Base-by-base conservation (phyloP, 2,797 vertebrate genomes). In the Gymnothorax javanicus region DNA sequence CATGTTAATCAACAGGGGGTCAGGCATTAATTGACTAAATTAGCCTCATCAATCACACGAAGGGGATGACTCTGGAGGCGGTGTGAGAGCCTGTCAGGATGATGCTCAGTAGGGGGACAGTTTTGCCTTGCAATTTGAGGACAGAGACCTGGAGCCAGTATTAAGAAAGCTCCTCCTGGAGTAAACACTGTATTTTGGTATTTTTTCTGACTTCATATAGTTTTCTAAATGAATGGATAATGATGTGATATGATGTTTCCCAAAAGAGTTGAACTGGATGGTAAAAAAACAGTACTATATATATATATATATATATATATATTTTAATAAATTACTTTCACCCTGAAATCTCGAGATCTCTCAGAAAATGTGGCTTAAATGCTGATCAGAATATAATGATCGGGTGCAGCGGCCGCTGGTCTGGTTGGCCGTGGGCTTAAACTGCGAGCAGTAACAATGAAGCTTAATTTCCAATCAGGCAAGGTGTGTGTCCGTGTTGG, bases 11-110 rank as follows among this genome's bases (percentile, higher is more conserved):
- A 95, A 95, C 94, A 93, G 94, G 95, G 95, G 95, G 94, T 95
- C 95, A 92, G 93, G 93, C 94, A 96, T 96, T 96, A 96, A 96
- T 96, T 96, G 95, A 93, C 93, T 93, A 96, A 96, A 96, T 96
- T 94, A 96, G 94, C 92, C 93, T 95, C 96, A 96, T 96, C 95
- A 95, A 95, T 96, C 95, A 96, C 93, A 56, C 93, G 86, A 93
- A 93, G 92, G 94, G 94, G 91, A 91, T 86, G 86, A 87, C 89
- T 91, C 52, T 90, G 91, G 91, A 93, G 90, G 92, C 92, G 93
- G 91, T 85, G 59, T 84, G 87, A 87, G 64, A 85, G 58, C 91
- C 93, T 91, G 92, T 94, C 95, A 94, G 92, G 86, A 90, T 91
- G 12, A 87, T 91, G 92, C 91, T 93, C 94, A 92, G 92, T 90